Percentiles rank a stretch among this genome's conserved stretches.
These are phyloP conservation scores for Saccostrea echinata DNA, from an alignment of 1,140 invertebrate species.

Conservation along the genomic window DNA sequence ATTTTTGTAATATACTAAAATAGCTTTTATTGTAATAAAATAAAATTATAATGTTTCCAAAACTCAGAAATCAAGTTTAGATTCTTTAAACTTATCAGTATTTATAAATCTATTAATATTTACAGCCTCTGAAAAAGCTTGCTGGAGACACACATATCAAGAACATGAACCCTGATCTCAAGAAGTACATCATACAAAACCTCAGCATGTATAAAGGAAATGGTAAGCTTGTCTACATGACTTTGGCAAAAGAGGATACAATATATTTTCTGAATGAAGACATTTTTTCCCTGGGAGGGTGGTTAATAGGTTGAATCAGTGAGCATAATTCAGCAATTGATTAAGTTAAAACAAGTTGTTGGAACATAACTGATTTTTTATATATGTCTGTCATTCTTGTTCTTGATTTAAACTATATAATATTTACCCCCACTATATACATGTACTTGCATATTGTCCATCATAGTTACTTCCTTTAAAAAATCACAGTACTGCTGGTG, in stretches of 20 bases:
- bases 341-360: no score
- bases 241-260: not conserved
- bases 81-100: no score
- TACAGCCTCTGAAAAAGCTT: conserved; percentile 66
- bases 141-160: conserved; percentile 76
- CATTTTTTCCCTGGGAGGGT: not conserved
- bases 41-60: no score
- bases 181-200: conserved; percentile 73
- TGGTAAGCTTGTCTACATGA: conserved; percentile 64
- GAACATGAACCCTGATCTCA: conserved; percentile 73
- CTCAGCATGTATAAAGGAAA: conserved; percentile 76
- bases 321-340: no score
- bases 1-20: no score
- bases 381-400: not conserved
- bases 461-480: not conserved
- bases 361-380: not conserved
- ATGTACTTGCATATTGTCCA: not conserved
- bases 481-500: no score
- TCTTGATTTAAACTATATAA: not conserved
- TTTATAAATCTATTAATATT: not conserved
- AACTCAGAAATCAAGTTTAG: no score
- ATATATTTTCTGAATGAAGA: not conserved
- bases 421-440: not conserved
- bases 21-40: no score
- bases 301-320: no score